These are phyloP conservation scores for Lysiphlebus fabarum DNA, from an alignment of 1,140 invertebrate species.

Conservation along the genomic window DNA sequence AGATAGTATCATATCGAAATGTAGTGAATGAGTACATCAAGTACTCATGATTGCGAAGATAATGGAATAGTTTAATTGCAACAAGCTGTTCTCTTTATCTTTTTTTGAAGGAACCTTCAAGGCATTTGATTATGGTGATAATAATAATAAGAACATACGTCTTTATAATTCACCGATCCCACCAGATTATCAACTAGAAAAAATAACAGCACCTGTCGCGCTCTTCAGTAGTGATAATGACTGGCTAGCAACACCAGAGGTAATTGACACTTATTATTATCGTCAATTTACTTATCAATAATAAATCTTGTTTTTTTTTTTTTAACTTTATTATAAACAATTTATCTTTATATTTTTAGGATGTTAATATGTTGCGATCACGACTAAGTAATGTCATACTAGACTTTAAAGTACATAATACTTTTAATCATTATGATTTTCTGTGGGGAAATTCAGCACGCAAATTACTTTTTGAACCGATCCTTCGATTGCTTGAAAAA, in stretches of 20 bases:
- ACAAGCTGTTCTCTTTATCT: conserved; percentile 4
- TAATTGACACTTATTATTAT: conserved; percentile 27
- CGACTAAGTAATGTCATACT: conserved; percentile 44
- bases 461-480: conserved; percentile 39
- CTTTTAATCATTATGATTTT: conserved; percentile 57
- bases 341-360: conserved; percentile 35
- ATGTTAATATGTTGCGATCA: conserved; percentile 41
- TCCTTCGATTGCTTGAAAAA: conserved; percentile 39
- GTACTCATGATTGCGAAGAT: too few relatives aligned
- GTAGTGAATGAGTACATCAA: too few relatives aligned
- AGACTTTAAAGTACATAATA: conserved; percentile 37
- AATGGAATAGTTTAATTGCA: not conserved
- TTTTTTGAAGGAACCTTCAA: conserved; percentile 40
- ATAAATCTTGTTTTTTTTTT: not conserved
- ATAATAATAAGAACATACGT: conserved; percentile 46
- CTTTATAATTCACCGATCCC: conserved; percentile 54
- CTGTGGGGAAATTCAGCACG: conserved; percentile 48
- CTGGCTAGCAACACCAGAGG: conserved; percentile 57
- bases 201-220: conserved; percentile 61
- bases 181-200: conserved; percentile 61
- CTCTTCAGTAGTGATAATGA: conserved; percentile 66
- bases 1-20: too few relatives aligned
- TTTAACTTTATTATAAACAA: not conserved
- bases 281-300: not conserved
- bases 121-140: conserved; percentile 47